These are phyloP conservation scores for Hippocampus abdominalis DNA, from an alignment of 2,113 vertebrate genomes.

Conservation along the genomic window DNA sequence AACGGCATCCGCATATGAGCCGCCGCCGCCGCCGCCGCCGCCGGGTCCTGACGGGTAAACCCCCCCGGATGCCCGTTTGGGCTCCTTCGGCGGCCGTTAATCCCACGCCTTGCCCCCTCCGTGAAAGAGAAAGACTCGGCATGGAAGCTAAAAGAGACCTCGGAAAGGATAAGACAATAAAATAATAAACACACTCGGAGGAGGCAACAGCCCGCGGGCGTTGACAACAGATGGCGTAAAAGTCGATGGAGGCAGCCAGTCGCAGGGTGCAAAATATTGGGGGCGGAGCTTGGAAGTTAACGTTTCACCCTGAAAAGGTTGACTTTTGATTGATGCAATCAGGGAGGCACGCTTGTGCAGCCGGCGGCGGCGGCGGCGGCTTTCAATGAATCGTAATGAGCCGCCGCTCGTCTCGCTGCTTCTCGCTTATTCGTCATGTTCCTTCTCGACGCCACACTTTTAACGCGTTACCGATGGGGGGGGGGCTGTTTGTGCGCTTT, in stretches of 20 bases:
- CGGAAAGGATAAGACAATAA: not conserved
- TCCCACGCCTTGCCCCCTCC: conserved; percentile 27
- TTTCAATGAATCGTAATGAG: too few relatives aligned
- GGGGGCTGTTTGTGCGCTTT: not conserved
- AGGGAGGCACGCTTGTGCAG: too few relatives aligned
- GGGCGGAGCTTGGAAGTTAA: not conserved
- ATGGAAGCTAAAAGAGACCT: conserved; percentile 16
- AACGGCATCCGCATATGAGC: conserved; percentile 26
- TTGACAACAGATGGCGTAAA: not conserved
- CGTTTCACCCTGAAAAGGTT: not conserved
- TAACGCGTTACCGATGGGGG: not conserved
- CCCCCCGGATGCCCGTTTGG: conserved; percentile 34
- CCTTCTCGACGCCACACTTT: not conserved
- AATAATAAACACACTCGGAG: not conserved
- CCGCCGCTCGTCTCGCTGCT: not conserved
- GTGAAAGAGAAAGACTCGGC: conserved; percentile 18
- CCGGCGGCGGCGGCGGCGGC: not conserved
- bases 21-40: conserved; percentile 25
- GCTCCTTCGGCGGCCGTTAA: conserved; percentile 34
- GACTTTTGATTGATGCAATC: not conserved
- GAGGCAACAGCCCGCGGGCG: not conserved
- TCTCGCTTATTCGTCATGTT: too few relatives aligned
- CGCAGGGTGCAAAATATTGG: not conserved
- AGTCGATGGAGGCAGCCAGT: not conserved
- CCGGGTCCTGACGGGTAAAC: conserved; percentile 42